A percentile compares a stretch with the other conserved stretches of the same genome.
Evolutionary conservation across 1,140 invertebrate genomes (phyloP).

Genomic region (Colletes latitarsis): DNA sequence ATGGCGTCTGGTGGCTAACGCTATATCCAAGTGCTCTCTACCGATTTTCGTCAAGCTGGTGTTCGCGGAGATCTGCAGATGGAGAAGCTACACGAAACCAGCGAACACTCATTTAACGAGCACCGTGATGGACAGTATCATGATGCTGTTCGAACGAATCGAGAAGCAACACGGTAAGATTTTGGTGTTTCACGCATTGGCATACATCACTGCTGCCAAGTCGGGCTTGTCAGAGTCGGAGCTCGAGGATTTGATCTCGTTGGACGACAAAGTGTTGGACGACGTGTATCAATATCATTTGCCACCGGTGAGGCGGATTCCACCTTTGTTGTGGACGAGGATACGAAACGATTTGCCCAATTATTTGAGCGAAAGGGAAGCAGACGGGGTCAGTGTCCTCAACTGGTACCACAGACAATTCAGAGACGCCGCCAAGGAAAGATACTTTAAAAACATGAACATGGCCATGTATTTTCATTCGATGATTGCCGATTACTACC

Average conservation of each 20-base stretch:
- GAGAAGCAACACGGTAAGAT: conserved; percentile 97
- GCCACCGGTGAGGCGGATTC: conserved; percentile 96
- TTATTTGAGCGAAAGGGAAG: conserved; percentile 97
- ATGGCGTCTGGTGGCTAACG: conserved; percentile 96
- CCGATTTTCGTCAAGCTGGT: conserved; percentile 99
- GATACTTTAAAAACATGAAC: conserved; percentile 99
- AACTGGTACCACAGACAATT: conserved; percentile 99
- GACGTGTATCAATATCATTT: conserved; percentile 99
- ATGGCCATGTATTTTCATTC: conserved; percentile 98
- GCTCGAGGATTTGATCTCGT: conserved; percentile 95
- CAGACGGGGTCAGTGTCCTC: conserved; percentile 97
- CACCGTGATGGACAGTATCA: conserved; percentile 98
- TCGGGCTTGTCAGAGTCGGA: conserved; percentile 96
- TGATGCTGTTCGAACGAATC: conserved; percentile 97
- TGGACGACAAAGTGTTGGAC: conserved; percentile 96
- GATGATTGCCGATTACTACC: conserved; percentile 98
- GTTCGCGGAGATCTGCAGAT: conserved; percentile 97
- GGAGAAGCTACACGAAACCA: conserved; percentile 97
- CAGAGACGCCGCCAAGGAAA: conserved; percentile 93
- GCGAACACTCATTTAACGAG: conserved; percentile 95
- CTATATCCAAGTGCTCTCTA: conserved; percentile 95
- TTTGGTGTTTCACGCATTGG: conserved; percentile 95
- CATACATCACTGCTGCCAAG: conserved; percentile 96
- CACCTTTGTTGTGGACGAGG: conserved; percentile 96
- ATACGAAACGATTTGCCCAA: conserved; percentile 97